phyloP scores from a whole-genome alignment of 2,113 vertebrate genomes.

The Panurus biarmicus region DNA sequence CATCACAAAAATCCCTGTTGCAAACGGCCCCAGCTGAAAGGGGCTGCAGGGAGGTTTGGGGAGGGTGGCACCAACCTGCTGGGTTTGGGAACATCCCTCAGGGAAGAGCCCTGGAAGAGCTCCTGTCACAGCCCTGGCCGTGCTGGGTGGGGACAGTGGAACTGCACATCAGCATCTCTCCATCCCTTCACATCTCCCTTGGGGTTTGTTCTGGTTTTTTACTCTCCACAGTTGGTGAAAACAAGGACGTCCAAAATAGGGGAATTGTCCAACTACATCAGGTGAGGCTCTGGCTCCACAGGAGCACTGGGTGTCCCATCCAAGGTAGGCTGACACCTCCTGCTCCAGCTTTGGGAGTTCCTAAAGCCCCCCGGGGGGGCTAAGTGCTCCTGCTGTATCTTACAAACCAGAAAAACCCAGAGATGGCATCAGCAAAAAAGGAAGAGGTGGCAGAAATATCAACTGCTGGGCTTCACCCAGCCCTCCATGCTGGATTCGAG shows the following conservation, averaged over 20 bases:
- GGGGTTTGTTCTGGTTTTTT: not conserved
- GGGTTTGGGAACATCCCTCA: not conserved
- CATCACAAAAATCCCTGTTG: fast-evolving
- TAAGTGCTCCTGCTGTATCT: not conserved
- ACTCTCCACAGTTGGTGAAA: conserved; percentile 76
- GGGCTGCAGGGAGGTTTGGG: not conserved
- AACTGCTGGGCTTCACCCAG: not conserved
- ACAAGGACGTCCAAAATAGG: conserved; percentile 80
- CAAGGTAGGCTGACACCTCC: not conserved
- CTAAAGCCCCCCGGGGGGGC: not conserved
- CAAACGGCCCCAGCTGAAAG: not conserved
- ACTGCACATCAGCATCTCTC: not conserved
- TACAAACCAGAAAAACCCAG: not conserved
- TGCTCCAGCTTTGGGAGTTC: not conserved
- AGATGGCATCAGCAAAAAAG: not conserved
- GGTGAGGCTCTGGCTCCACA: conserved; percentile 60
- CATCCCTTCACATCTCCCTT: not conserved
- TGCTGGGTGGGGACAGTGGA: not conserved
- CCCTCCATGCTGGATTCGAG: fast-evolving
- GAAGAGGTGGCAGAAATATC: not conserved
- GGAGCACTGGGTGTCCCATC: not conserved
- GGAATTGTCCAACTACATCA: conserved; percentile 72
- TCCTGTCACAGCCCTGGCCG: fast-evolving
- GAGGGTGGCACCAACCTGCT: not conserved
- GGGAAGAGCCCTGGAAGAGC: not conserved